Percentiles rank a stretch among this genome's conserved stretches.
Conservation (phyloP, 1,140 invertebrate species). For the Olivierus martensii region DNA sequence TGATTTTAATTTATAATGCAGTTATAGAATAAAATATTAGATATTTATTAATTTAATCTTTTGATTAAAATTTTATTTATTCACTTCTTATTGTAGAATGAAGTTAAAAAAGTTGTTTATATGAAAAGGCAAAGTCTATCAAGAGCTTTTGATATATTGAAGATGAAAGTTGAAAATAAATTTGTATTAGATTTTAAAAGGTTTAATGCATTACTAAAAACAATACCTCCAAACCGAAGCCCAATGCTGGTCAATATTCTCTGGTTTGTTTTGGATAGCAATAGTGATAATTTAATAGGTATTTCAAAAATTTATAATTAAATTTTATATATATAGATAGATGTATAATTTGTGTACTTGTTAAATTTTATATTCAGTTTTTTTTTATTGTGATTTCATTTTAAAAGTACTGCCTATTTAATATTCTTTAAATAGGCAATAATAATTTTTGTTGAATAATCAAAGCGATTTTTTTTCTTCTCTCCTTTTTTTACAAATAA, state of each 20-base stretch:
- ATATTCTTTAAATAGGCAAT: background rate
- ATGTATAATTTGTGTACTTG: too few species aligned
- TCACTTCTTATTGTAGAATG: slow-evolving; percentile 29
- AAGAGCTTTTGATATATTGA: slow-evolving; percentile 33
- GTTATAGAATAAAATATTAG: too few species aligned
- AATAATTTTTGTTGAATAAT: too few species aligned
- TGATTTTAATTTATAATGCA: too few species aligned
- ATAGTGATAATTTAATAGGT: slow-evolving; percentile 28
- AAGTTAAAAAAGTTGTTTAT: slow-evolving; percentile 31
- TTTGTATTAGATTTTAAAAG: slow-evolving; percentile 24
- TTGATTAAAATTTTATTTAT: too few species aligned
- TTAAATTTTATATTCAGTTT: background rate
- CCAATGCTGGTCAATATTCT: slow-evolving; percentile 29
- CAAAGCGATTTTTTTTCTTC: too few species aligned
- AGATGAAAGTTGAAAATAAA: slow-evolving; percentile 20
- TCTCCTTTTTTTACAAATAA: too few species aligned
- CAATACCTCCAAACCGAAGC: slow-evolving; percentile 28
- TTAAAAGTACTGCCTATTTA: too few species aligned
- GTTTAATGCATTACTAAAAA: slow-evolving; percentile 30
- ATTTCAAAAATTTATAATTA: slow-evolving; percentile 1
- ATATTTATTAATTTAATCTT: too few species aligned
- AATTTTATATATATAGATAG: slow-evolving; percentile 1
- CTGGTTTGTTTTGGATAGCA: slow-evolving; percentile 32
- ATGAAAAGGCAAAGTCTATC: slow-evolving; percentile 31
- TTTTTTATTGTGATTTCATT: background rate